Evolutionary conservation across 2,888 invertebrate genomes (phyloP).

Genomic region (Drosophila anceps): DNA sequence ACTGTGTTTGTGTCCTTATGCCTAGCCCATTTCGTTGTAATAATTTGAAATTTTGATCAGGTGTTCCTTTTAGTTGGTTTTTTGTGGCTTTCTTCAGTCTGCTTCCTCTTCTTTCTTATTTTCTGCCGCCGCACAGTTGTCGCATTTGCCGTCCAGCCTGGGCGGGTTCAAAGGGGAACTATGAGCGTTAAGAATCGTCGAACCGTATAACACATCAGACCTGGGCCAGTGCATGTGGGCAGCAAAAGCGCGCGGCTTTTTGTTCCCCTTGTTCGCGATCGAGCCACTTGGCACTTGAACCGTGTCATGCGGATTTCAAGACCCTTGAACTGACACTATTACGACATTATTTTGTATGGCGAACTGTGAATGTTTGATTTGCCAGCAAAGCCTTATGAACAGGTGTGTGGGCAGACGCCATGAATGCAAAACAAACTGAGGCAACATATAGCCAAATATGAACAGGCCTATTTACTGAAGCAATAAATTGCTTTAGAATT

Average conservation of each 20-base stretch:
- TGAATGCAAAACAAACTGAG: neutral
- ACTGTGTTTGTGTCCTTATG: slow-evolving; percentile 67
- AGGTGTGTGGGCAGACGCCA: slow-evolving; percentile 6
- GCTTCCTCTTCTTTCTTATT: slow-evolving; percentile 16
- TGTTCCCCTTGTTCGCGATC: slow-evolving; percentile 22
- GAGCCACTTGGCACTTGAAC: slow-evolving; percentile 72
- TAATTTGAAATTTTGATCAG: slow-evolving; percentile 81
- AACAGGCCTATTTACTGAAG: neutral
- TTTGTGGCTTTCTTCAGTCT: slow-evolving; percentile 61
- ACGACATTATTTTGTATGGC: slow-evolving; percentile 1
- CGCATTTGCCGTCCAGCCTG: slow-evolving; percentile 18
- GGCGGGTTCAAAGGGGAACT: slow-evolving; percentile 73
- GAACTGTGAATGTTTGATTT: slow-evolving; percentile 51
- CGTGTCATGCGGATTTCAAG: slow-evolving; percentile 63
- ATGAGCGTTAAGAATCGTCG: slow-evolving; percentile 74
- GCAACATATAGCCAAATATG: neutral
- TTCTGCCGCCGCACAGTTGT: slow-evolving; percentile 30
- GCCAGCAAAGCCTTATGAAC: slow-evolving; percentile 26
- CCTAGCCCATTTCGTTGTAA: slow-evolving; percentile 69
- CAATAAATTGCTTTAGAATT: neutral
- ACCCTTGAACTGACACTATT: slow-evolving; percentile 12
- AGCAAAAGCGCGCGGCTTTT: slow-evolving; percentile 68
- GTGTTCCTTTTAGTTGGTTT: slow-evolving; percentile 61
- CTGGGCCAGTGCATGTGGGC: slow-evolving; percentile 48
- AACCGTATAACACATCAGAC: slow-evolving; percentile 65